Percentiles rank a stretch among this genome's conserved stretches.
These are phyloP conservation scores for Betta splendens DNA, from an alignment of 2,797 vertebrate genomes.

Conservation along the genomic window DNA sequence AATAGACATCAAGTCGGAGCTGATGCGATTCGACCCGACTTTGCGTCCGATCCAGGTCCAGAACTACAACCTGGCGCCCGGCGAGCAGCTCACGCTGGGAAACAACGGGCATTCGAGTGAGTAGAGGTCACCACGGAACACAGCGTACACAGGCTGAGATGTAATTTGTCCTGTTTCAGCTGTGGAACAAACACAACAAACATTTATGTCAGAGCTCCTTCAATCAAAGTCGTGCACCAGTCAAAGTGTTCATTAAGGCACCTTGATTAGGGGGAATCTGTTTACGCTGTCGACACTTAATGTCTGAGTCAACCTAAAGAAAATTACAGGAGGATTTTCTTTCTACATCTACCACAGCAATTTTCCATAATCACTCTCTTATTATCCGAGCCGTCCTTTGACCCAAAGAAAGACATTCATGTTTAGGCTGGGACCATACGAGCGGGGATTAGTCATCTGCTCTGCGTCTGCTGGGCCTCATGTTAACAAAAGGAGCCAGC, in stretches of 20 bases:
- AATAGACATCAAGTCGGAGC: constrained; percentile 87
- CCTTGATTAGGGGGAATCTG: constrained; percentile 34
- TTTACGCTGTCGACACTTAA: constrained; percentile 41
- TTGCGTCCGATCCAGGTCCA: constrained; percentile 85
- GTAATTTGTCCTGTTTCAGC: constrained; percentile 3
- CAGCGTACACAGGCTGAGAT: neutral
- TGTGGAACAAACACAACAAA: constrained; percentile 14
- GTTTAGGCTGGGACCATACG: constrained; percentile 63
- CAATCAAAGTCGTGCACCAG: too few species aligned
- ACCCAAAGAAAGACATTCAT: constrained; percentile 49
- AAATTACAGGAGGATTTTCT: constrained; percentile 69
- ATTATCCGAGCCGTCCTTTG: constrained; percentile 69
- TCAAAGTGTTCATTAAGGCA: constrained; percentile 42
- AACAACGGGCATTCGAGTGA: constrained; percentile 95
- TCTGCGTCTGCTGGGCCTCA: constrained; percentile 12
- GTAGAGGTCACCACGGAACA: constrained; percentile 43
- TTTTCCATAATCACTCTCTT: constrained; percentile 75
- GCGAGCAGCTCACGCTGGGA: constrained; percentile 84
- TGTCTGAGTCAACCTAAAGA: constrained; percentile 64
- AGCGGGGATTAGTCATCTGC: constrained; percentile 49
- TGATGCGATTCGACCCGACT: constrained; percentile 88
- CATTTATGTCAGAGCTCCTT: constrained; percentile 5
- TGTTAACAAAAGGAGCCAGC: constrained; percentile 26
- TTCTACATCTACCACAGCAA: constrained; percentile 62
- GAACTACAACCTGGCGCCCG: constrained; percentile 85